Base-by-base conservation (phyloP, 2,797 vertebrate genomes). In the Acomys russatus region DNA sequence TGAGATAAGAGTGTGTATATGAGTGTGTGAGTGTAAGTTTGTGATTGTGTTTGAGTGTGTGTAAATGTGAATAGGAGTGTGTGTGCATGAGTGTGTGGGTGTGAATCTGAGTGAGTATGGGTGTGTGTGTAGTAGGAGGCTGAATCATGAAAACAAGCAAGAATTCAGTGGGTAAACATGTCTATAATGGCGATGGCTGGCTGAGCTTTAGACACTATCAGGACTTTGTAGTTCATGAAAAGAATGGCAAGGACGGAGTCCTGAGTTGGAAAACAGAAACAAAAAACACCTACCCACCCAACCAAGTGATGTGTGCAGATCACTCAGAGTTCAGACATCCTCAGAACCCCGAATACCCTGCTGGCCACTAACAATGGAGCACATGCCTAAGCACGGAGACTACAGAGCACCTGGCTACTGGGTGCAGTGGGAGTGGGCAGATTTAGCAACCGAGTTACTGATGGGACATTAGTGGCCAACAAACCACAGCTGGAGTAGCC, bases 381-480 rank as follows among this genome's bases (percentile, higher is more conserved):
- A 77, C 30, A 77, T 25, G 49, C 1, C 20, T 8, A 25, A 64
- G 22, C 44, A 92, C 3, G 14, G 51, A n/a, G 76, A 73, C 54
- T 33, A 17, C 15, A 33, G 11, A 70, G 3, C n/a, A 35, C n/a
- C 25, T 70, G 64, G 83, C 49, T 74, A 11, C 3, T 66, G 15
- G 1, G 6, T 44, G 44, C 44, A 44, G 6, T 49, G 28, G 18
- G 33, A 28, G 0, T 1, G 20, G 11, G 6, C 25, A 54, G 30
- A 56, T 22, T 54, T 28, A 71, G 49, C 20, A 49, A 38, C 63
- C 74, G 83, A 33, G 64, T 6, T 85, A 85, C 11, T 68, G 44
- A 63, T 0, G 35, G 59, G 22, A 74, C 15, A 71, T 18, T 2
- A n/a, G 61, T 28, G 14, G 61, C 33, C 25, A 90, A 73, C 30